Evolutionary conservation across 2,888 invertebrate species (phyloP).

Genomic region (Leptothorax acervorum): DNA sequence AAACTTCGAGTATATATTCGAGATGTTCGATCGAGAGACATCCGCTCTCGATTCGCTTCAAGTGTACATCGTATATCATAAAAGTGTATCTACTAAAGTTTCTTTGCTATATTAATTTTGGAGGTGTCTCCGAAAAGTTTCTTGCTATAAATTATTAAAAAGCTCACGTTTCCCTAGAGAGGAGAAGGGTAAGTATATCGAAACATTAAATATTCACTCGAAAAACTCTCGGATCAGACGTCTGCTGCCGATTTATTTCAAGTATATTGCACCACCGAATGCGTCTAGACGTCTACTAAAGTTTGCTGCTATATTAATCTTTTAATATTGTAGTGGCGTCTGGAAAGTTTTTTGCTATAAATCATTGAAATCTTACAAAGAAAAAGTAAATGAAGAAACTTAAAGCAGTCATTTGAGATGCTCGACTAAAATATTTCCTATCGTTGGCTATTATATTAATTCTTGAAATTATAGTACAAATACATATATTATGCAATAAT

Average conservation of each 20-base stretch:
- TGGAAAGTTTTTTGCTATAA: constrained; percentile 15
- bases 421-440: not conserved
- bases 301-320: constrained; percentile 5
- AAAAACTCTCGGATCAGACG: not conserved
- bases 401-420: not conserved
- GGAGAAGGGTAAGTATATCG: not conserved
- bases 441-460: not conserved
- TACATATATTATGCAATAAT: not conserved
- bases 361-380: not conserved
- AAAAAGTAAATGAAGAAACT: not conserved
- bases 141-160: constrained; percentile 19
- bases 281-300: constrained; percentile 11
- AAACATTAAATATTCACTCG: constrained; percentile 30
- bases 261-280: not conserved
- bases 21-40: constrained; percentile 23
- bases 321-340: constrained; percentile 25
- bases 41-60: constrained; percentile 9
- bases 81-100: constrained; percentile 9
- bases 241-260: constrained; percentile 25
- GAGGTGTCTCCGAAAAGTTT: not conserved
- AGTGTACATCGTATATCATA: not conserved
- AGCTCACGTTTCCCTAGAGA: not conserved
- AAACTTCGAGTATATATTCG: not conserved
- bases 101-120: not conserved
- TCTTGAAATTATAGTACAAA: not conserved